These are phyloP conservation scores for Hirundo rustica DNA, from an alignment of 2,797 vertebrate genomes.

Conservation along the genomic window DNA sequence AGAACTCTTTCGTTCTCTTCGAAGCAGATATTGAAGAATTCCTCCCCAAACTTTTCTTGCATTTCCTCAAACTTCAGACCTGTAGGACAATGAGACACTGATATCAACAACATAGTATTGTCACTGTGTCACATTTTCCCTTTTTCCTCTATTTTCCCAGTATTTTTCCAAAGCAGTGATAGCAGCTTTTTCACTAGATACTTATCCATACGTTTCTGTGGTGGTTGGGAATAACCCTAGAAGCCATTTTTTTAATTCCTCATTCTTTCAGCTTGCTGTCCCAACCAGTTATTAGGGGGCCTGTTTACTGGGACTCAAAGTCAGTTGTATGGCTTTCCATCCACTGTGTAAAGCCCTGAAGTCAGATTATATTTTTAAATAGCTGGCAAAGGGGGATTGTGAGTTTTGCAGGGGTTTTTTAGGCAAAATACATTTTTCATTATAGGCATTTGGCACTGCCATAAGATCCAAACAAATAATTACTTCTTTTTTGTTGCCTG, in stretches of 20 bases:
- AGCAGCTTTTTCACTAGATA: background rate
- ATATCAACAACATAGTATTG: background rate
- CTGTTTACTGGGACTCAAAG: background rate
- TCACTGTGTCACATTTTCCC: background rate
- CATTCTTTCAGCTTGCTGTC: background rate
- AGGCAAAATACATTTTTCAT: background rate
- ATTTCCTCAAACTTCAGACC: conserved; percentile 91
- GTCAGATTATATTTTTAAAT: background rate
- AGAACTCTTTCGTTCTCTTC: conserved; percentile 97
- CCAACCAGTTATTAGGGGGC: background rate
- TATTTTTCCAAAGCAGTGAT: background rate
- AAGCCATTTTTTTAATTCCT: background rate
- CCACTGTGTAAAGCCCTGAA: background rate
- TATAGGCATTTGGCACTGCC: background rate
- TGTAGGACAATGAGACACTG: conserved; percentile 66
- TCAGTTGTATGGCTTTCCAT: background rate
- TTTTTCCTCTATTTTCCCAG: background rate
- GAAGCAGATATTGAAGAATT: conserved; percentile 95
- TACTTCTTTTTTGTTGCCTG: background rate
- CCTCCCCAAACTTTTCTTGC: conserved; percentile 92
- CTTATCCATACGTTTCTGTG: background rate
- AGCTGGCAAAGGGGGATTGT: background rate
- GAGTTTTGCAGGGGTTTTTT: background rate
- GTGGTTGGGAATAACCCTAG: background rate
- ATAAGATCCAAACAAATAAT: background rate